A percentile compares a stretch with the other conserved stretches of the same genome.
Conservation (phyloP, 2,113 vertebrate species). For the Campylomormyrus numenius region DNA sequence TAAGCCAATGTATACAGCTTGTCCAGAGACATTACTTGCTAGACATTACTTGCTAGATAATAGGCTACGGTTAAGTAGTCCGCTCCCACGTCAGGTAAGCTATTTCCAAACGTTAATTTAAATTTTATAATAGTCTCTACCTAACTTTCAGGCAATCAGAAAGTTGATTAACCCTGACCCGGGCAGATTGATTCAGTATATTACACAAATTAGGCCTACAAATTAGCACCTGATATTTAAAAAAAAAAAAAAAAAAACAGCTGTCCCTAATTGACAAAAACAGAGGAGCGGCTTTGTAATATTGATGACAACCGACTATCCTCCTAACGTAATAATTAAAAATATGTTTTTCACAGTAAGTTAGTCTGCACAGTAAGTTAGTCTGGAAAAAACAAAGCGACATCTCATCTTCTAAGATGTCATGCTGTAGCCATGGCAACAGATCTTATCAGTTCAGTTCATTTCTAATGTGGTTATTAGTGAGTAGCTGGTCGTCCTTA, state of each 20-base stretch:
- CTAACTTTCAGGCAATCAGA: conserved; percentile 5
- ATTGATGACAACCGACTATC: background rate
- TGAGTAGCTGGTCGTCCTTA: background rate
- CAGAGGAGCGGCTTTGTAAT: background rate
- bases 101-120: background rate
- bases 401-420: background rate
- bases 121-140: background rate
- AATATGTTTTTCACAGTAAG: background rate
- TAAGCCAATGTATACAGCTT: background rate
- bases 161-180: background rate
- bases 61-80: background rate
- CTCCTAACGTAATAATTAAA: background rate
- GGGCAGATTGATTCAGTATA: background rate
- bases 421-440: background rate
- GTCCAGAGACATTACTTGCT: background rate
- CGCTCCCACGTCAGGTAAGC: background rate
- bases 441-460: background rate
- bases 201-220: background rate
- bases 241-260: background rate
- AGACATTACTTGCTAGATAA: background rate
- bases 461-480: background rate
- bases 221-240: background rate
- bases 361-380: background rate
- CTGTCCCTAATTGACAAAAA: background rate
- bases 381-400: background rate